Conservation (phyloP, 1,140 invertebrate genomes). For the Tribolium castaneum region DNA sequence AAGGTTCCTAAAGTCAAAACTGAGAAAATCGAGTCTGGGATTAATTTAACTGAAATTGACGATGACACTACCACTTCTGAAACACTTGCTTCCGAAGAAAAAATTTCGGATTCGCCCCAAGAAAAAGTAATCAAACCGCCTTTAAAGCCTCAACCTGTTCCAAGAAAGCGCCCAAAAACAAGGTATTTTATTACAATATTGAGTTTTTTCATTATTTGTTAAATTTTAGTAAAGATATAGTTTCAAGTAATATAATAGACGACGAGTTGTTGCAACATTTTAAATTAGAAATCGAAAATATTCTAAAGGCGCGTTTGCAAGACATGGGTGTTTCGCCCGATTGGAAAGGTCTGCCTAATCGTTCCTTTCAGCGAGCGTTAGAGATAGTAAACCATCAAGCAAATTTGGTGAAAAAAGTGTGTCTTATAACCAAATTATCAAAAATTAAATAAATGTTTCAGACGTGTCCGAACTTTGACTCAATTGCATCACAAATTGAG, state of each 20-base stretch:
- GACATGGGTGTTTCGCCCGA: constrained; percentile 58
- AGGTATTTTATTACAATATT: background rate
- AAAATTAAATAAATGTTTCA: constrained; percentile 12
- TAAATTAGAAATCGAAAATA: constrained; percentile 51
- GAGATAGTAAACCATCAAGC: constrained; percentile 59
- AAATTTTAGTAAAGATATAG: background rate
- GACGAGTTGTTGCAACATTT: constrained; percentile 34
- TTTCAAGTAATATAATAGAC: background rate
- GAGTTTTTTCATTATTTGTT: background rate
- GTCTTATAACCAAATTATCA: background rate
- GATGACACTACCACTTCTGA: constrained; percentile 29
- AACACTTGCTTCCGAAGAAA: constrained; percentile 26
- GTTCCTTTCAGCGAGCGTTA: constrained; percentile 55
- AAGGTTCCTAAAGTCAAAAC: background rate
- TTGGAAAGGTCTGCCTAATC: constrained; percentile 58
- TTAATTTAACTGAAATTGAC: constrained; percentile 4
- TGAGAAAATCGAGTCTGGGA: background rate
- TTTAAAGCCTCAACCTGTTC: background rate
- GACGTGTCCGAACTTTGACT: constrained; percentile 46
- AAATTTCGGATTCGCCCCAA: constrained; percentile 1
- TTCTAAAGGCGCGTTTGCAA: constrained; percentile 51
- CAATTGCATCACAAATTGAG: constrained; percentile 17
- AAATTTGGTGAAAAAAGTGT: constrained; percentile 56
- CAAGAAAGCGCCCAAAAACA: background rate
- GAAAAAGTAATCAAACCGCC: background rate